Base-by-base conservation (phyloP, 2,888 invertebrate genomes). In the Rotaria magnacalcarata region DNA sequence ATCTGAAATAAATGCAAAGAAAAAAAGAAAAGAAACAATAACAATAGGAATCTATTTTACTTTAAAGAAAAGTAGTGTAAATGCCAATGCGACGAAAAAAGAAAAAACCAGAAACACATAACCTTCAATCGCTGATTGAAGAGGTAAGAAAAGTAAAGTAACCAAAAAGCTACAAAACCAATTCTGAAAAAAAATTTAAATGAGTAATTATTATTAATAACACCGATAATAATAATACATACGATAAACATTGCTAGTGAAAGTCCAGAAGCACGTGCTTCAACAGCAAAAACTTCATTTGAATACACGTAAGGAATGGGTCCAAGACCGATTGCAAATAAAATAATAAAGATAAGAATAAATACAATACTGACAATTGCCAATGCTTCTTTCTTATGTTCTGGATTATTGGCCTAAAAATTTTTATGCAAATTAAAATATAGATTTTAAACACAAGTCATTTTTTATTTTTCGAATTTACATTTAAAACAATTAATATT, bases 401-500 rank as follows among this genome's bases (percentile, higher is more conserved):
- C 67, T 16, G 67, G 7, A 67, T 67, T 67, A 34, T 67, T 41
- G 3, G 34, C 67, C 67, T 67, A 67, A 16, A 34, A 19, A 67
- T 34, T 34, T 34, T 34, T 34, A 34, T 5, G 52, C 3, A 3
- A 52, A 11, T 16, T 52, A 16, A 67, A 34, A 21, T 27, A 27
- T 19, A 16, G 0, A 34, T 34, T 16, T 34, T 14, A 16, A 27
- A 34, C 34, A 67, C 7, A 19, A 41, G 0, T 34, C 19, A 3
- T n/a, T 6, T 34, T 67, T 3, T 41, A 5, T 67, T 24, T 74
- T 84, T 54, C 10, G 50, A 84, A 34, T 74, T 84, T 50, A 86
- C 41, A 21, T 84, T 86, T 27, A 84, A 50, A 41, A 84, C 86
- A 84, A 86, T 86, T 14, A 86, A 86, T 8, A 84, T 67, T 19